Percentiles rank a stretch among this genome's conserved stretches.
Evolutionary conservation across 2,113 vertebrate species (phyloP).

Genomic region (rat (Rattus norvegicus)): DNA sequence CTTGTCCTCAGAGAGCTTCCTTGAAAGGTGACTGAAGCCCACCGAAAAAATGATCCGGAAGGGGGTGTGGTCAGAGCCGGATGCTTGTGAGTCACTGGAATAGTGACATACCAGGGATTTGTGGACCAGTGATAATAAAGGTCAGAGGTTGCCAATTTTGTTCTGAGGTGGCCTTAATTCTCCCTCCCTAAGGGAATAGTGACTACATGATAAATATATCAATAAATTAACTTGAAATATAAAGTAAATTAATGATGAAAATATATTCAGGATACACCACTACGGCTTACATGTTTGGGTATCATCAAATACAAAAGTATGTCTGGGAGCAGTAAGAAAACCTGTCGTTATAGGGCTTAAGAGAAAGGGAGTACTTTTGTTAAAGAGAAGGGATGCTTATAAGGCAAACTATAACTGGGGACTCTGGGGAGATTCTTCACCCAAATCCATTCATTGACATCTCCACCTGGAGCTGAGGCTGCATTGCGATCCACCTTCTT

Average conservation of each 20-base stretch:
- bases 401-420: constrained; percentile 12
- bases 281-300: neutral
- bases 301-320: neutral
- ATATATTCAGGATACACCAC: constrained; percentile 34
- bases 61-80: neutral
- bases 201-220: neutral
- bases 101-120: neutral
- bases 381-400: neutral
- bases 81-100: neutral
- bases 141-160: neutral
- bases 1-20: neutral
- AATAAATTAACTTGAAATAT: neutral
- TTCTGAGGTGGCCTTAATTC: neutral
- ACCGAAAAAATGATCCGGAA: neutral
- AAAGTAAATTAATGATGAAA: constrained; percentile 31
- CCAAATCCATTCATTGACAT: constrained; percentile 13
- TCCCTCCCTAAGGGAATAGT: neutral
- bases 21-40: neutral
- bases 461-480: constrained; percentile 90
- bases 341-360: neutral
- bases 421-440: neutral
- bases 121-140: neutral
- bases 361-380: neutral
- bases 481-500: constrained; percentile 88
- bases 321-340: constrained; percentile 32